Base-by-base conservation (phyloP, 2,113 vertebrate genomes). In the Callionymus lyra region DNA sequence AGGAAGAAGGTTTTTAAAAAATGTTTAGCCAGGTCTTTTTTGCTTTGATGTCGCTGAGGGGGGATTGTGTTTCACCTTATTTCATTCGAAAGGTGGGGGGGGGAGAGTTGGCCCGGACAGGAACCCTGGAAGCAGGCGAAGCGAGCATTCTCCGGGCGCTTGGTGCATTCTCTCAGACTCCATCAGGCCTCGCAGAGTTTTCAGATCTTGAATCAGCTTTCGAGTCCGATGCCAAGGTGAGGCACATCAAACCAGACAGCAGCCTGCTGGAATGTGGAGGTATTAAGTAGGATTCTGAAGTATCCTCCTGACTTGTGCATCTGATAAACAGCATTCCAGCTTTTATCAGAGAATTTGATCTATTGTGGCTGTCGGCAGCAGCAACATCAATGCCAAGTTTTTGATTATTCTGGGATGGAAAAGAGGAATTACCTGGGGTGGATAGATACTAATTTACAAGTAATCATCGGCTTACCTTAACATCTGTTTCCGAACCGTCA, bases 161-260 rank as follows among this genome's bases (percentile, higher is more conserved):
- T 49, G 50, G 34, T 41, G 37, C 33, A 16, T 59, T 53, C 34
- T 46, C 49, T 71, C 61, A 50, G 56, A 59, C 50, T 62, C 44
- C 51, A 59, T 63, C 38, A 42, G 55, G 52, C 66, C 51, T 45
- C 16, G 0, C n/a, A 51, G 50, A 41, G 50, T 47, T 18, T 40
- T 2, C 13, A 53, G 68, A 74, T 53, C 48, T 41, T 19, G 63
- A 59, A 43, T 58, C 56, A 55, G 53, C 44, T 68, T 70, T 74
- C 41, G 41, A 60, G 8, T 17, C 12, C 37, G 10, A 1, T 53
- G 72, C 59, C 57, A 56, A 55, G 63, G 40, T 59, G 63, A 38
- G 37, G 41, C 47, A 50, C 15, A 63, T 77, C 52, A 73, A 63
- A 68, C 57, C 36, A 43, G 31, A 37, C n/a, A n/a, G n/a, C n/a